Evolutionary conservation across 2,797 vertebrate genomes (phyloP), one percentile per base, ranked within the genome.

Genomic region (Lateolabrax maculatus): DNA sequence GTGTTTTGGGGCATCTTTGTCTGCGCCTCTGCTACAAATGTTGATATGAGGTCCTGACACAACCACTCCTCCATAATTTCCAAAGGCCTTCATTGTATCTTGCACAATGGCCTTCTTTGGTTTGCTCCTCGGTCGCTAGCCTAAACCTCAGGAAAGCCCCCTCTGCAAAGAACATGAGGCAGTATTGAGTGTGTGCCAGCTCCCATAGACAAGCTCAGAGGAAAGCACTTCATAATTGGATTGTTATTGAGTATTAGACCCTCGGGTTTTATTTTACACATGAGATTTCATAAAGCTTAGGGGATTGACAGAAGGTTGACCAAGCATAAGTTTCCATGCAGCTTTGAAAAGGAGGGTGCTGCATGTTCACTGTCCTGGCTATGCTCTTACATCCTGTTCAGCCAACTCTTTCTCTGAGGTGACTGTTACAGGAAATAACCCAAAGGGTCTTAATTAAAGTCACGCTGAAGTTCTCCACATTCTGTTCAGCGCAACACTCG

Each of bases 41-140:
- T 83, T 49, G 71, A 91, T 89, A 78, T 75, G 85, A 83, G 78
- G 75, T 89, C 89, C 65, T 65, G 79, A 90, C 84, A 89, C 84
- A 73, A 69, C 78, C 88, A 77, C 82, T 88, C 89, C 86, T 89
- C 87, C 58, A 21, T 80, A 25, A 80, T 84, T 79, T 90, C 86
- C 84, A 90, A 93, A 93, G 85, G 88, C 70, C 76, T 72, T 73
- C 73, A 91, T 94, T 95, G 92, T 95, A 49, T 91, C 71, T 81
- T 44, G 65, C 69, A 94, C 92, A 93, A 94, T 79, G 85, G 83
- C 53, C 80, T 87, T 89, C 91, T 92, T 92, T 91, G 70, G 87
- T 80, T 53, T 52, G 57, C 75, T 82, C 64, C 79, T 87, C 58
- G 11, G 82, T 72, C 63, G 3, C 49, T 49, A 27, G 82, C 37